Evolutionary conservation across 2,113 vertebrate species (phyloP).

Genomic region (Callipepla californica): DNA sequence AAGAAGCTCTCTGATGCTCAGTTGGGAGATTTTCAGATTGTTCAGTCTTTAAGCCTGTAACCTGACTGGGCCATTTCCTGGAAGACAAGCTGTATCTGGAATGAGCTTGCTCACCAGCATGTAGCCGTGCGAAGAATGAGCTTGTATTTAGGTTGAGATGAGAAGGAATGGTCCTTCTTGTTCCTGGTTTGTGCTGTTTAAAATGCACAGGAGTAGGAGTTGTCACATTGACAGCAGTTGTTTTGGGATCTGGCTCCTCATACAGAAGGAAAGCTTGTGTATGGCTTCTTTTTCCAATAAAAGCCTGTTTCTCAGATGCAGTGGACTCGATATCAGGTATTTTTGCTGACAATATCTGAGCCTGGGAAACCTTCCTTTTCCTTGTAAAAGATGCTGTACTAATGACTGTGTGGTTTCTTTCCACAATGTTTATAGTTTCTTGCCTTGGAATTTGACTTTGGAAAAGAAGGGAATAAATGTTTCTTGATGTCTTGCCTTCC

Average conservation of each 20-base stretch:
- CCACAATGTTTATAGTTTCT: background rate
- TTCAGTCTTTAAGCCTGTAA: background rate
- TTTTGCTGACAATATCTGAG: background rate
- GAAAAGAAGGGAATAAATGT: background rate
- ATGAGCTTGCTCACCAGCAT: accelerated
- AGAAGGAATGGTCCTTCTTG: background rate
- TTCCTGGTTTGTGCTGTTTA: background rate
- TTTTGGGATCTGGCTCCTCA: background rate
- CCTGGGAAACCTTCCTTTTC: background rate
- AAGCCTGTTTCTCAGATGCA: background rate
- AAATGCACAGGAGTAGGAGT: background rate
- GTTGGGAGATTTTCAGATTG: conserved; percentile 39
- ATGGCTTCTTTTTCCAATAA: background rate
- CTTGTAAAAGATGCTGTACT: background rate
- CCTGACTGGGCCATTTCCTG: background rate
- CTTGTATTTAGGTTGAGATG: background rate
- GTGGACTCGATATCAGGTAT: background rate
- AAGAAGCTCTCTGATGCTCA: conserved; percentile 24
- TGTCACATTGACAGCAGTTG: background rate
- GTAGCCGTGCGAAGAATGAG: background rate
- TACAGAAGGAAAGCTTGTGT: background rate
- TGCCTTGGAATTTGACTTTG: background rate
- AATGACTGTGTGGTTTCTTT: background rate
- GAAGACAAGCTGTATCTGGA: background rate
- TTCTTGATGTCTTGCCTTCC: background rate